Evolutionary conservation across 2,797 vertebrate genomes (phyloP).

Genomic region (Mus caroli): DNA sequence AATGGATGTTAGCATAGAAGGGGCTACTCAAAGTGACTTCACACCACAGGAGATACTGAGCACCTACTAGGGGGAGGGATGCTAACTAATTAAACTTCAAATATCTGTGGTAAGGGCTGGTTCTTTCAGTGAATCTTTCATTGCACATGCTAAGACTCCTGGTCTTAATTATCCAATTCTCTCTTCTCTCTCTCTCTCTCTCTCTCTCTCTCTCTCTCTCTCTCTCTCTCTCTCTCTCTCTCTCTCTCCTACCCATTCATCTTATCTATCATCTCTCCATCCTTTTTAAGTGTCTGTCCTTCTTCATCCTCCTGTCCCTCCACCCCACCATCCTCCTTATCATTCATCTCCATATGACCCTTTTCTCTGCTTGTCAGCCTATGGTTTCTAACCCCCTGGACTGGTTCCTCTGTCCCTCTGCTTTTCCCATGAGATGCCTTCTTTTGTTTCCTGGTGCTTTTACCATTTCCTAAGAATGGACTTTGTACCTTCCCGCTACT

Average conservation of each 20-base stretch:
- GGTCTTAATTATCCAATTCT: background rate
- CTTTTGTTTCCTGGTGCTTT: background rate
- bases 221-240: background rate
- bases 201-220: no score
- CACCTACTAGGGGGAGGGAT: background rate
- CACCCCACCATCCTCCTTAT: background rate
- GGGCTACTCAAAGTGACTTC: background rate
- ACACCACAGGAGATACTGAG: background rate
- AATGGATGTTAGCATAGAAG: background rate
- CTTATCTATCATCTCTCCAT: background rate
- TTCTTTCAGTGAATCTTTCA: background rate
- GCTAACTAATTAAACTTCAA: background rate
- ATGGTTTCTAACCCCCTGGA: fast-evolving
- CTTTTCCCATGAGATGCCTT: slow-evolving; percentile 6
- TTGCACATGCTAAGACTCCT: background rate
- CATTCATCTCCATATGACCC: background rate
- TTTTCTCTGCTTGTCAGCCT: background rate
- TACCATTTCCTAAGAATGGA: background rate
- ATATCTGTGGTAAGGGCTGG: background rate
- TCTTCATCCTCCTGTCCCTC: background rate
- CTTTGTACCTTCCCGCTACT: background rate
- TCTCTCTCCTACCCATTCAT: background rate
- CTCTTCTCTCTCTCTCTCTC: background rate
- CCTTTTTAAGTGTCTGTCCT: background rate
- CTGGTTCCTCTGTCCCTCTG: background rate